Percentiles rank a stretch among this genome's conserved stretches.
phyloP scores from a whole-genome alignment of 2,888 invertebrate species.

The Adelphocoris suturalis region DNA sequence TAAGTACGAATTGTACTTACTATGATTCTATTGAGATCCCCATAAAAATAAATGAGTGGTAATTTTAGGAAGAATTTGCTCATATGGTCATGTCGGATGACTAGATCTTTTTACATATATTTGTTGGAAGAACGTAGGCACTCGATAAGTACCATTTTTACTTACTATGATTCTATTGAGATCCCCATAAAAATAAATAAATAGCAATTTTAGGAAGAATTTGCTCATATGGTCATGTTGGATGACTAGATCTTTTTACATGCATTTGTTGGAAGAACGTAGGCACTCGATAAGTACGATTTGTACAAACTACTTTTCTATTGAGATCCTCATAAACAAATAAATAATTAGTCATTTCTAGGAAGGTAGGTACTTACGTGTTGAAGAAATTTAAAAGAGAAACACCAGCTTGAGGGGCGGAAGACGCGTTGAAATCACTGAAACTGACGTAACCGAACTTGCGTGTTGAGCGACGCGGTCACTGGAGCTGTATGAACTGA shows the following conservation, averaged over 20 bases:
- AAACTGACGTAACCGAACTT: conserved; percentile 36
- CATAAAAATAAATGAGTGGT: too few species aligned
- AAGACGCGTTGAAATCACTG: conserved; percentile 31
- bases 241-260: too few species aligned
- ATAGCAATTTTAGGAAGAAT: neutral
- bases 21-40: too few species aligned
- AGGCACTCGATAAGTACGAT: neutral
- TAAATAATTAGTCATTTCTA: neutral
- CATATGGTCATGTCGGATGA: too few species aligned
- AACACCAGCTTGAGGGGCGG: neutral
- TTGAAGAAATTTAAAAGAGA: neutral
- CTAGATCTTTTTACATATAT: too few species aligned
- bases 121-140: neutral
- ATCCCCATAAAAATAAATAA: neutral
- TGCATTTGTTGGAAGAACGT: neutral
- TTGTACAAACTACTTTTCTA: neutral
- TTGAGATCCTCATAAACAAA: neutral
- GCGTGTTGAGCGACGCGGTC: neutral
- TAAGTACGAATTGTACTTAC: too few species aligned
- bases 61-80: too few species aligned
- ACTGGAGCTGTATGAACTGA: neutral
- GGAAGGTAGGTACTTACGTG: neutral
- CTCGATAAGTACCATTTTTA: neutral
- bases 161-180: neutral
- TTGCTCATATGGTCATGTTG: too few species aligned